These are phyloP conservation scores for Nasonia oneida DNA, from an alignment of 2,888 invertebrate species.

Conservation along the genomic window DNA sequence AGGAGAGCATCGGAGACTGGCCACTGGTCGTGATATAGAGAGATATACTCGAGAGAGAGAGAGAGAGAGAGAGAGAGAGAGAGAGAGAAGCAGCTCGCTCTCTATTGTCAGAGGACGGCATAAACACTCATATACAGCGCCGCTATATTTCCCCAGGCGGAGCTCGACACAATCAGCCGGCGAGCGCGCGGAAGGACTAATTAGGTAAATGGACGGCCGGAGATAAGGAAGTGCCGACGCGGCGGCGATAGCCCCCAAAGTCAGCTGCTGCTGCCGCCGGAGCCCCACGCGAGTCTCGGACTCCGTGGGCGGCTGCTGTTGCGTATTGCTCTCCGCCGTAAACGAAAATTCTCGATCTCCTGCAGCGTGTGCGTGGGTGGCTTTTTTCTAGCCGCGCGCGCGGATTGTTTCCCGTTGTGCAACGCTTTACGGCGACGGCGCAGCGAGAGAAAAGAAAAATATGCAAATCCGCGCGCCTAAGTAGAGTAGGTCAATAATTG, in stretches of 20 bases:
- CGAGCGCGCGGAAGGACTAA: conserved; percentile 48
- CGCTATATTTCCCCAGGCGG: conserved; percentile 37
- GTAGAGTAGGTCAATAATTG: conserved; percentile 55
- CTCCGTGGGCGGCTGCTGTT: neutral
- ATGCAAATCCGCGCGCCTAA: conserved; percentile 61
- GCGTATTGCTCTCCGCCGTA: neutral
- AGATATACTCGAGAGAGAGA: neutral
- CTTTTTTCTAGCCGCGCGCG: neutral
- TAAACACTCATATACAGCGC: neutral
- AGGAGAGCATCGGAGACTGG: neutral
- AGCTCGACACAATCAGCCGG: conserved; percentile 4
- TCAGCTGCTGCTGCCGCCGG: neutral
- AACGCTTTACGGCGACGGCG: neutral
- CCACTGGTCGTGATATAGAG: no score
- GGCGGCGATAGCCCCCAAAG: conserved; percentile 31
- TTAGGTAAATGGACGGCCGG: conserved; percentile 49
- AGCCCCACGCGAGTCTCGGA: neutral
- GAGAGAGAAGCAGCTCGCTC: neutral
- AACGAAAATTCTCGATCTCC: neutral
- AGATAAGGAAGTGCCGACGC: conserved; percentile 54
- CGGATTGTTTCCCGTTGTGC: no score
- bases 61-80: no score
- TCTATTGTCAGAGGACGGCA: neutral
- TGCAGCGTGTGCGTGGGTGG: neutral
- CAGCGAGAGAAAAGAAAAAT: conserved; percentile 51